phyloP scores from a whole-genome alignment of 1,140 invertebrate species.

The Drosophila ironensis region DNA sequence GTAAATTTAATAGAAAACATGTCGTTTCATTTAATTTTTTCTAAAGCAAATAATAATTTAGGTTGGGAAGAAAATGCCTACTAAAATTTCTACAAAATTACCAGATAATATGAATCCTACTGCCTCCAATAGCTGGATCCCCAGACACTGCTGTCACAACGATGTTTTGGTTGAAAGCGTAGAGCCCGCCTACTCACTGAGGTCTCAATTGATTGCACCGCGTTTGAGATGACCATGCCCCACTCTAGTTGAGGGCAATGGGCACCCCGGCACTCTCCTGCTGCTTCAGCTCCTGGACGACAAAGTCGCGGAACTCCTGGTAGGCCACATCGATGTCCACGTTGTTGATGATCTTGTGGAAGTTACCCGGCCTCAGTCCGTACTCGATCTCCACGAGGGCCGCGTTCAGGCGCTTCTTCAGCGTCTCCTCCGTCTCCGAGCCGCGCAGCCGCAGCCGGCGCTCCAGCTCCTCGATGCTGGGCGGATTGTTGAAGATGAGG shows the following conservation, averaged over 20 bases:
- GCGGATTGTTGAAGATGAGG: conserved; percentile 97
- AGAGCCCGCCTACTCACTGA: conserved; percentile 5
- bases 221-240: background rate
- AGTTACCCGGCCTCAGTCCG: conserved; percentile 91
- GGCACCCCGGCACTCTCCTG: conserved; percentile 58
- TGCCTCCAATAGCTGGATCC: too few species aligned
- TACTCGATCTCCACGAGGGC: conserved; percentile 92
- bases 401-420: conserved; percentile 88
- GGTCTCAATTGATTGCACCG: conserved; percentile 36
- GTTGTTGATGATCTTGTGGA: conserved; percentile 96
- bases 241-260: conserved; percentile 32
- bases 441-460: conserved; percentile 89
- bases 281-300: conserved; percentile 84
- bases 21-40: too few species aligned
- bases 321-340: conserved; percentile 95
- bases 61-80: too few species aligned
- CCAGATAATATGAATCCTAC: too few species aligned
- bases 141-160: too few species aligned
- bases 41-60: too few species aligned
- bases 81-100: too few species aligned
- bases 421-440: conserved; percentile 94
- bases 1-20: too few species aligned
- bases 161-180: background rate
- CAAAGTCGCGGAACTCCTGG: conserved; percentile 88
- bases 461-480: conserved; percentile 91